phyloP scores from a whole-genome alignment of 2,113 vertebrate genomes.

The Neolamprologus cancellatus region DNA sequence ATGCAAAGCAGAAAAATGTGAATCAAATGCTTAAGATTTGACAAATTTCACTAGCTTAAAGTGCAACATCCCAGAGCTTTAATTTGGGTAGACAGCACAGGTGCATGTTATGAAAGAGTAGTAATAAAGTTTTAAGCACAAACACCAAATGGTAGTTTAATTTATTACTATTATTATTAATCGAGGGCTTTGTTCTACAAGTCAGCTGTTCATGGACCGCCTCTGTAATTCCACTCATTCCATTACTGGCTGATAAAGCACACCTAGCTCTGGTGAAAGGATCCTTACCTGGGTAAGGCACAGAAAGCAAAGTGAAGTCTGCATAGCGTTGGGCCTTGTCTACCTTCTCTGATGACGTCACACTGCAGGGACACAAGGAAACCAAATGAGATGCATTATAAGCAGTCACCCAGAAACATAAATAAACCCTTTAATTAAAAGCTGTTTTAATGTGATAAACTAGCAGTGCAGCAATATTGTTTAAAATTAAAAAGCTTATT shows the following conservation, averaged over 20 bases:
- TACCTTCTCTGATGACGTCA: conserved; percentile 97
- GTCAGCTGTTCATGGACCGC: fast-evolving
- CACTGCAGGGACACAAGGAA: conserved; percentile 63
- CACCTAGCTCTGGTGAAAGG: background rate
- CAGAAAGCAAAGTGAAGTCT: conserved; percentile 94
- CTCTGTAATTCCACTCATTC: background rate
- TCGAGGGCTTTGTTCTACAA: background rate
- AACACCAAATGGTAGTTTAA: background rate
- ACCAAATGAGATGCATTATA: background rate
- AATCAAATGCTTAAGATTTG: background rate
- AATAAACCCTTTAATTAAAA: background rate
- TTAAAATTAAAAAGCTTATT: background rate
- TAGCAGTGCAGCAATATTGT: background rate
- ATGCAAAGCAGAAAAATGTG: background rate
- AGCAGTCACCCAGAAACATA: background rate
- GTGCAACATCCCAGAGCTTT: background rate
- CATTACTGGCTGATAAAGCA: background rate
- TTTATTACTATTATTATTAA: background rate
- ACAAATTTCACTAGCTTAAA: background rate
- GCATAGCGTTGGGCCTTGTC: conserved; percentile 98
- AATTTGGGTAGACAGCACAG: background rate
- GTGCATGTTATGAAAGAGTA: background rate
- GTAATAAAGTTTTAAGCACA: background rate
- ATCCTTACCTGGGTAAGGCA: conserved; percentile 85
- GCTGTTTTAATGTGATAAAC: background rate